Evolutionary conservation across 2,888 invertebrate genomes (phyloP).

Genomic region (Acanthosepion pharaonis): DNA sequence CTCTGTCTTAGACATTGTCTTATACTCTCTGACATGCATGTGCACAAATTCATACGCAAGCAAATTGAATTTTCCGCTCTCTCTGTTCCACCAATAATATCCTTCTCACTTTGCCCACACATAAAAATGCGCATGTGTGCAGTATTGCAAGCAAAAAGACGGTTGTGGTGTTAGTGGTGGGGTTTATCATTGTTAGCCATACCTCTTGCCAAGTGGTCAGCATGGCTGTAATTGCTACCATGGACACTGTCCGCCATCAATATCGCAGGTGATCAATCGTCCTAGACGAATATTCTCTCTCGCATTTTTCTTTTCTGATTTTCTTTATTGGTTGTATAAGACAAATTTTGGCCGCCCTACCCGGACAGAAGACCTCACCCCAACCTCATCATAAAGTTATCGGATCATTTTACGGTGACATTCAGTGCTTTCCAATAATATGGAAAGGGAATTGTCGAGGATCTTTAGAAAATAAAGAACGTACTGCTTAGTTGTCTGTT

Average conservation of each 20-base stretch:
- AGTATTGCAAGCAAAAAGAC: too few relatives aligned
- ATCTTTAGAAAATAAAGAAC: neutral
- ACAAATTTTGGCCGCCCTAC: neutral
- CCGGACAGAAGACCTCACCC: neutral
- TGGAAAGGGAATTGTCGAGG: neutral
- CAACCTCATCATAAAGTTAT: neutral
- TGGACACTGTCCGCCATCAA: neutral
- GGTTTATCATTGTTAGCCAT: neutral
- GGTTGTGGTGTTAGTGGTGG: too few relatives aligned
- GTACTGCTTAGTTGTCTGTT: neutral
- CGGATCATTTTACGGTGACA: neutral
- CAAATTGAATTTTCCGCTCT: too few relatives aligned
- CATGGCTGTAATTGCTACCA: neutral
- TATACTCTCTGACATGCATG: too few relatives aligned
- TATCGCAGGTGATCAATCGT: neutral
- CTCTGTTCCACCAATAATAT: too few relatives aligned
- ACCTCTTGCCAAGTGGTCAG: neutral
- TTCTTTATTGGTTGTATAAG: neutral
- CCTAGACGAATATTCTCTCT: neutral
- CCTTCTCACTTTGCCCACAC: too few relatives aligned
- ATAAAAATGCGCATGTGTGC: too few relatives aligned
- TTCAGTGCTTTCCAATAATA: neutral
- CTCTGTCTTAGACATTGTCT: too few relatives aligned
- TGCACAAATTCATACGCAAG: too few relatives aligned
- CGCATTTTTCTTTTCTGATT: neutral